Conservation (phyloP, 2,888 invertebrate species). For the Lepidocyrtinus sp. region DNA sequence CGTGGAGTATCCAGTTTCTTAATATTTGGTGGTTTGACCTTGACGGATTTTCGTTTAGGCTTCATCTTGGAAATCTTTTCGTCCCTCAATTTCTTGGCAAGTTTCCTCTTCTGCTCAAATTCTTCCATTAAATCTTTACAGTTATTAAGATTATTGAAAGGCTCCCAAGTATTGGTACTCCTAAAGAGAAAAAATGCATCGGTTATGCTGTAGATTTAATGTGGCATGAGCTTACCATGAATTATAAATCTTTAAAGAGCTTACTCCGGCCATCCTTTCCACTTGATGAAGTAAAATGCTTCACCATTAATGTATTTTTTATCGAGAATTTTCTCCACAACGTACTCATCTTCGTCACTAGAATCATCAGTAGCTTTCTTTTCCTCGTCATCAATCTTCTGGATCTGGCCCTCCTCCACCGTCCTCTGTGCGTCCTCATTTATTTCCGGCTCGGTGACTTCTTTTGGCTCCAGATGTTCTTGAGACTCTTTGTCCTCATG, state of each 20-base stretch:
- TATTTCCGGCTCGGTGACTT: too few relatives aligned
- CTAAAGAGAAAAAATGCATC: constrained; percentile 27
- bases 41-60: too few relatives aligned
- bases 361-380: constrained; percentile 36
- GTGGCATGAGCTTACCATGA: neutral
- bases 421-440: neutral
- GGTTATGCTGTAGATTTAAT: neutral
- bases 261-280: constrained; percentile 64
- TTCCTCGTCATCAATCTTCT: too few relatives aligned
- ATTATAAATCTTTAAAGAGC: neutral
- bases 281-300: constrained; percentile 60
- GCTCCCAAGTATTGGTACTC: constrained; percentile 60
- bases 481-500: too few relatives aligned
- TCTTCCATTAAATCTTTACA: constrained; percentile 53
- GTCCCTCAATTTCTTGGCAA: neutral
- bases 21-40: too few relatives aligned
- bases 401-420: neutral
- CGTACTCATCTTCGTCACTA: constrained; percentile 40
- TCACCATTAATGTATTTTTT: constrained; percentile 47
- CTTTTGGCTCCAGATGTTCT: too few relatives aligned
- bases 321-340: constrained; percentile 60
- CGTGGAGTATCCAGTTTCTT: neutral
- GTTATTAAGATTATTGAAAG: constrained; percentile 51
- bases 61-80: neutral
- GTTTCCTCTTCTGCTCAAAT: constrained; percentile 44